phyloP scores from a whole-genome alignment of 2,113 vertebrate genomes.

The Rhynchomys soricoides region DNA sequence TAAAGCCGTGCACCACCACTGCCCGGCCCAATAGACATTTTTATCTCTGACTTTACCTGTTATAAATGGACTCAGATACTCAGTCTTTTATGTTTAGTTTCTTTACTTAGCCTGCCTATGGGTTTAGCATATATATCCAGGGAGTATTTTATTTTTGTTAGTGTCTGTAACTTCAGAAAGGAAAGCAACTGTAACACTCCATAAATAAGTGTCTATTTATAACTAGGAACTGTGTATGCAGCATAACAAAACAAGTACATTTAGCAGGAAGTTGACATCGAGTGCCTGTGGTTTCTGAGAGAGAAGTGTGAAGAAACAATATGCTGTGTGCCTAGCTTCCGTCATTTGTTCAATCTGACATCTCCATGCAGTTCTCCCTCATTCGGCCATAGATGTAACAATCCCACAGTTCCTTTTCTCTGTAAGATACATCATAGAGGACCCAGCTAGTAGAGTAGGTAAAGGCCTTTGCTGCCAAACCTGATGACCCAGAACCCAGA shows the following conservation, averaged over 20 bases:
- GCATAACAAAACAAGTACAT: constrained; percentile 22
- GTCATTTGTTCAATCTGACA: background rate
- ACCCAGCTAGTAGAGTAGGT: background rate
- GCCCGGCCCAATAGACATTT: background rate
- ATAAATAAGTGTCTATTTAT: constrained; percentile 54
- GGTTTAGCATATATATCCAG: background rate
- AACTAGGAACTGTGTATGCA: constrained; percentile 37
- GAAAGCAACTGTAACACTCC: constrained; percentile 43
- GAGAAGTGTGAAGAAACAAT: background rate
- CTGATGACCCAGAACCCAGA: too few species aligned
- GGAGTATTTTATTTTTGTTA: constrained; percentile 51
- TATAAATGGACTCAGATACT: background rate
- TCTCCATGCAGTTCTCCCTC: background rate
- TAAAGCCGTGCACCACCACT: too few species aligned
- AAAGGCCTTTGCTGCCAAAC: background rate
- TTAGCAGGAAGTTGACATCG: constrained; percentile 43
- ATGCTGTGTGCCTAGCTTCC: background rate
- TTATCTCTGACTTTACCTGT: background rate
- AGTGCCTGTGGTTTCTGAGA: constrained; percentile 32
- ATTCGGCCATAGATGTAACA: background rate
- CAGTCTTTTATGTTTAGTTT: background rate
- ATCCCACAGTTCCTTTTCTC: background rate
- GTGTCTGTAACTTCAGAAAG: constrained; percentile 10
- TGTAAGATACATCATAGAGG: background rate
- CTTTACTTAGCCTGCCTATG: constrained; percentile 11